Base-by-base conservation (phyloP, 2,113 vertebrate genomes). In the Zosterops lateralis region DNA sequence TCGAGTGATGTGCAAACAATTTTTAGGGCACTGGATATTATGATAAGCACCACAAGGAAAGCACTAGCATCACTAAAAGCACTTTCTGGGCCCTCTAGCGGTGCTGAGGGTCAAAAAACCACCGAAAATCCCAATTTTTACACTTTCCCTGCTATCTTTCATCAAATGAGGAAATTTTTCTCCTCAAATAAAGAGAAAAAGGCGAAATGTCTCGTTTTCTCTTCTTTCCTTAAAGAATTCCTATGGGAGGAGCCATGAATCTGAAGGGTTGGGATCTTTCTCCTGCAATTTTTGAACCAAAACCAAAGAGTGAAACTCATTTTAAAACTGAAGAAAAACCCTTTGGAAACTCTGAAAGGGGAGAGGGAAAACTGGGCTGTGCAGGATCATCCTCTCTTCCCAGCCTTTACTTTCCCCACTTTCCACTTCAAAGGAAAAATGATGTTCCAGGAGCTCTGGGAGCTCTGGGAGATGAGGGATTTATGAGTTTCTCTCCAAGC, bases 11-110 rank as follows among this genome's bases (percentile, higher is more conserved):
- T 36, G 3, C 6, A 8, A n/a, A 14, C 3, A 17, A 4, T 42
- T 73, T 71, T 81, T 22, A 15, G 45, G 74, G 42, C 13, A 6
- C 5, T 17, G 65, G 31, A 3, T 64, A 7, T 22, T 6, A 13
- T 5, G 8, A 10, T 12, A 24, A 83, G 26, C 12, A 7, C 6
- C 1, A 5, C 1, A 1, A 40, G 31, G 10, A 68, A 26, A 31
- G 56, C 18, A 48, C 4, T 42, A 57, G 40, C 87, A n/a, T 21
- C 65, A 3, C 84, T 51, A 3, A 2, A 38, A 84, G 36, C 48
- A 17, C 47, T 31, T 64, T 57, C n/a, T 84, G 80, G 25, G 91
- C 91, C 96, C 87, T 91, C 95, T 95, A 79, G 91, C 3, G 94
- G 92, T 28, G 47, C 47, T 14, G 34, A 44, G 36, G 18, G n/a